phyloP scores from a whole-genome alignment of 2,113 vertebrate species.

The Passer domesticus region DNA sequence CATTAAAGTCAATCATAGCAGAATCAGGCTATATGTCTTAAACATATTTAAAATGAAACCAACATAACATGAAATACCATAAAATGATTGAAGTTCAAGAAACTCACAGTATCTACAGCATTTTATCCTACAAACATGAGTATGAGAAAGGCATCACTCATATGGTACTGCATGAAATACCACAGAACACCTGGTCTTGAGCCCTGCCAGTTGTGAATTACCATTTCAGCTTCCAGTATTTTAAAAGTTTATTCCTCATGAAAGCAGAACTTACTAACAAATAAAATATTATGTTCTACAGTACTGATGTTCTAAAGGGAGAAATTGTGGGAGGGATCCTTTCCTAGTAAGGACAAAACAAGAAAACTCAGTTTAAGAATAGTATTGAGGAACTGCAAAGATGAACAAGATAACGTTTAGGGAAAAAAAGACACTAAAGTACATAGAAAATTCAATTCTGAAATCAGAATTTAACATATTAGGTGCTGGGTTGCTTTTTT shows the following conservation, averaged over 20 bases:
- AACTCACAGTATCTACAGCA: background rate
- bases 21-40: background rate
- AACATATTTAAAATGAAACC: background rate
- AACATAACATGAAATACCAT: background rate
- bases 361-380: background rate
- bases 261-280: background rate
- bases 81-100: background rate
- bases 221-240: background rate
- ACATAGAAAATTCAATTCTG: background rate
- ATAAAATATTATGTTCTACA: background rate
- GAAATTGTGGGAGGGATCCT: background rate
- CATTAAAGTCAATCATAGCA: background rate
- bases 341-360: background rate
- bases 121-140: background rate
- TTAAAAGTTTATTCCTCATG: background rate
- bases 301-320: background rate
- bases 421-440: background rate
- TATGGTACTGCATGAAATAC: background rate
- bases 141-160: background rate
- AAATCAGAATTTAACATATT: background rate
- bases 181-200: background rate
- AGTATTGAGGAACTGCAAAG: background rate
- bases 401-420: background rate
- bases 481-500: background rate
- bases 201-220: background rate